Evolutionary conservation across 2,113 vertebrate species (phyloP).

Genomic region (Sialia sialis): DNA sequence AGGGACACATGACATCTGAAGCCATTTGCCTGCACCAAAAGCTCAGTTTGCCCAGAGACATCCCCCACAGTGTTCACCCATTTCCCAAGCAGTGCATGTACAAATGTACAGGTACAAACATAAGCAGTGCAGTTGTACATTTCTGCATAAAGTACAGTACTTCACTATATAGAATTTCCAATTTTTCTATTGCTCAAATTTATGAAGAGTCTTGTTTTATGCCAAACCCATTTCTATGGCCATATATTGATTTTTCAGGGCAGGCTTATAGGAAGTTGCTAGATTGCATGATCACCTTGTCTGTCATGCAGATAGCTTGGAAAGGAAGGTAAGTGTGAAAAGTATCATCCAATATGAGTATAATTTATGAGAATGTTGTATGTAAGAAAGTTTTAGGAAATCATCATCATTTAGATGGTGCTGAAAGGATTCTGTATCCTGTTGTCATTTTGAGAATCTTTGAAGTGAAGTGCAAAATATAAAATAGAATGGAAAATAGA

Average conservation of each 20-base stretch:
- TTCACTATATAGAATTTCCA: neutral
- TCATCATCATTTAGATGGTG: neutral
- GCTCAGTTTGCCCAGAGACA: neutral
- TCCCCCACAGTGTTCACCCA: rapidly evolving
- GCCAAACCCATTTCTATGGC: neutral
- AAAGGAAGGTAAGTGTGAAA: neutral
- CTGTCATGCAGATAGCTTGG: neutral
- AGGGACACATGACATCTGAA: neutral
- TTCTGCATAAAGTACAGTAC: neutral
- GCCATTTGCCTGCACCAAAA: neutral
- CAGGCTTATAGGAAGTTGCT: neutral
- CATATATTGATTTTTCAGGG: neutral
- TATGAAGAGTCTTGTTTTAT: neutral
- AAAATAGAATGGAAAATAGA: neutral
- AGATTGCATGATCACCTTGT: neutral
- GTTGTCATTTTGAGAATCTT: neutral
- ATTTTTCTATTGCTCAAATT: neutral
- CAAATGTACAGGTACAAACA: neutral
- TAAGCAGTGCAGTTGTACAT: neutral
- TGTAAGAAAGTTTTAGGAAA: neutral
- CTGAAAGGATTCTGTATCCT: neutral
- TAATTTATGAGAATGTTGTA: neutral
- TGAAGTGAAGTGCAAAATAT: neutral
- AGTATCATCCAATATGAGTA: neutral
- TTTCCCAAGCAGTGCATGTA: neutral